Base-by-base conservation (phyloP, 1,140 invertebrate species). In the Caerostris extrusa region DNA sequence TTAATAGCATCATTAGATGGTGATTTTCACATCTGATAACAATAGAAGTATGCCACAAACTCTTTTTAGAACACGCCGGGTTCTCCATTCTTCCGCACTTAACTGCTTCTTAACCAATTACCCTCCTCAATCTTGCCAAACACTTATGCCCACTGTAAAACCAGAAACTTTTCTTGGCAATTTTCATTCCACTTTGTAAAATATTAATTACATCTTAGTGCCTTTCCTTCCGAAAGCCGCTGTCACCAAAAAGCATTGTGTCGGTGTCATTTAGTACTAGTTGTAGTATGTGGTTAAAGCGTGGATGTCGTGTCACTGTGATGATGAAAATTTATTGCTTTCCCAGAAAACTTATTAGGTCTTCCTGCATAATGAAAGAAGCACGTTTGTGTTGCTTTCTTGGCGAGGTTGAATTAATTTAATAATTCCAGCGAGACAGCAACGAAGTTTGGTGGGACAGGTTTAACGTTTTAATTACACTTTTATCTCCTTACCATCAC, bases 401-500 rank as follows among this genome's bases (percentile, higher is more conserved):
- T 50, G 34, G 7, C 10, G 19, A 50, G 19, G 19, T 50, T 77
- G 69, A 77, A 77, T 77, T 77, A 77, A 77, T 77, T 77, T 77
- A 50, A 77, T 77, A 50, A 53, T 77, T 77, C 71, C 50, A 53
- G 71, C 71, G 34, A 10, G 34, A 12, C 12, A 77, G 14, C 50
- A 10, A 5, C 34, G 34, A 34, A 34, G 34, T 34, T 34, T 34
- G 34, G 34, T 5, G 34, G 53, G 71, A 77, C 10, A 34, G 69
- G 71, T 14, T 77, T 85, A 57, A n/a, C 50, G 83, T 85, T 85
- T 85, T 85, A 85, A 85, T 85, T 60, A 85, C 56, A 34, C 57
- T 60, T 85, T 85, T 58, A 85, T 85, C 83, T 85, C 56, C 7
- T 60, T 56, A 57, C 83, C 83, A 60, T 85, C 19, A 85, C 58